Conservation (phyloP, 1,140 invertebrate species). For the Drosophila punjabiensis region DNA sequence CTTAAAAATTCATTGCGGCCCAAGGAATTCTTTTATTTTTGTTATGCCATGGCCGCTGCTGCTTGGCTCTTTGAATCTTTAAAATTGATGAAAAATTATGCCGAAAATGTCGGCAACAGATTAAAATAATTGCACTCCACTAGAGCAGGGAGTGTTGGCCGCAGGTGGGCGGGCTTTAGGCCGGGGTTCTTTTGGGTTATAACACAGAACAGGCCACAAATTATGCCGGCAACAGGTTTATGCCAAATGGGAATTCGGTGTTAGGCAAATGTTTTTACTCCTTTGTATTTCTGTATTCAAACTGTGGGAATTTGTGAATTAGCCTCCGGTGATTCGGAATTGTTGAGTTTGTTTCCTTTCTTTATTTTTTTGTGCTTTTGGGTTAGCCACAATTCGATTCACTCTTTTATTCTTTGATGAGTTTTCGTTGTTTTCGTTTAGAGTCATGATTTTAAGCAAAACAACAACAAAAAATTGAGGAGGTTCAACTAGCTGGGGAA, state of each 20-base stretch:
- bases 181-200: slow-evolving; percentile 3
- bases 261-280: slow-evolving; percentile 50
- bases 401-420: slow-evolving; percentile 37
- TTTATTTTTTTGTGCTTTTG: slow-evolving; percentile 1
- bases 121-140: slow-evolving; percentile 74
- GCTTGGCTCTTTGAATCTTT: slow-evolving; percentile 31
- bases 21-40: slow-evolving; percentile 77
- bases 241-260: slow-evolving; percentile 63
- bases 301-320: slow-evolving; percentile 71
- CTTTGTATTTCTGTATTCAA: slow-evolving; percentile 66
- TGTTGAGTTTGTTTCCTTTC: slow-evolving; percentile 39
- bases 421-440: slow-evolving; percentile 29
- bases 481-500: neutral
- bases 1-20: slow-evolving; percentile 81
- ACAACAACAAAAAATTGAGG: neutral
- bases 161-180: neutral
- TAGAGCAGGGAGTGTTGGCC: slow-evolving; percentile 10
- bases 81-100: slow-evolving; percentile 79
- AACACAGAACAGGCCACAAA: slow-evolving; percentile 51
- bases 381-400: slow-evolving; percentile 32
- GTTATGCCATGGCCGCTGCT: slow-evolving; percentile 31
- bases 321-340: slow-evolving; percentile 70
- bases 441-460: slow-evolving; percentile 5
- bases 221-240: slow-evolving; percentile 70
- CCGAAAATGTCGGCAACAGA: slow-evolving; percentile 74